Base-by-base conservation (phyloP, 2,113 vertebrate genomes). In the Asarcornis scutulata region DNA sequence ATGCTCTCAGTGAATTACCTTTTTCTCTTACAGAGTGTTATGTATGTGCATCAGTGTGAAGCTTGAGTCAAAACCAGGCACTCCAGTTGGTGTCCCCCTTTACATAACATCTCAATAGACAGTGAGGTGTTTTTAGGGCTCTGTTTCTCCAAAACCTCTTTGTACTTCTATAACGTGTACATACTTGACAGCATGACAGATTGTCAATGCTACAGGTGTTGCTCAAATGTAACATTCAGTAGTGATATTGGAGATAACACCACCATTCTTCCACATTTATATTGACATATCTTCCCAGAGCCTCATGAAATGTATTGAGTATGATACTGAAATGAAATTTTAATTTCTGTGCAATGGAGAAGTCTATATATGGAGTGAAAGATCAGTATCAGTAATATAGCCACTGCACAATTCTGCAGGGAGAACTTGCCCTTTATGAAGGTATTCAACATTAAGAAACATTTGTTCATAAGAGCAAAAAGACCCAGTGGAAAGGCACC, bases 401-500 rank as follows among this genome's bases (percentile, higher is more conserved):
- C 14, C 27, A 52, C 44, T 13, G 25, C 60, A n/a, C 10, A 68
- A 34, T 27, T 93, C 90, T 69, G 32, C 17, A 63, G 91, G 56
- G 62, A 89, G 32, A 84, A 59, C n/a, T 67, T 94, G 66, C 69
- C 86, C 80, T 96, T 95, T 91, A 31, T 66, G 62, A 52, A 80
- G n/a, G 29, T 50, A 67, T 87, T 93, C 69, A 88, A 38, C 69
- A 84, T 55, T 44, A 79, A 71, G 67, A 92, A 94, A 72, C 44
- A 48, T 82, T 88, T 96, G 86, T 85, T 89, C 81, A 86, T 74
- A 86, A 82, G 91, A 89, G 67, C 93, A 94, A 93, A 96, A 95
- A 93, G 93, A 92, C 80, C 83, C 36, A 55, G 83, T 58, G 22
- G 55, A 92, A 94, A 93, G 69, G 44, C 66, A 67, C 86, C 81